Percentiles rank a stretch among this genome's conserved stretches.
Evolutionary conservation across 2,888 invertebrate species (phyloP).

Genomic region (Apamea sordens): DNA sequence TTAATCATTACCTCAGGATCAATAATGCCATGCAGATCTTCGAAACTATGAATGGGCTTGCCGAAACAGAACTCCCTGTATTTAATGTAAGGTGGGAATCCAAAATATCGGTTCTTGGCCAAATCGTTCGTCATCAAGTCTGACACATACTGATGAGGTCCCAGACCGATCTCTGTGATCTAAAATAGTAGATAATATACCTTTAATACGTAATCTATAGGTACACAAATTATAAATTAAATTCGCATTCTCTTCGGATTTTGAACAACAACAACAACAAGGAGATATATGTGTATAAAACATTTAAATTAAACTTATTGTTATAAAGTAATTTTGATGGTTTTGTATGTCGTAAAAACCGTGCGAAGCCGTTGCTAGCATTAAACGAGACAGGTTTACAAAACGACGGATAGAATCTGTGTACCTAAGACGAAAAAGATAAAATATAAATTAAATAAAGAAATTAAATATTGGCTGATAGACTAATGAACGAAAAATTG

Average conservation of each 20-base stretch:
- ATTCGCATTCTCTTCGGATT: no score
- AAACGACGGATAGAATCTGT: not conserved
- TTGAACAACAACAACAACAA: no score
- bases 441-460: not conserved
- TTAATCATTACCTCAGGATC: constrained; percentile 73
- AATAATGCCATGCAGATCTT: constrained; percentile 68
- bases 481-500: no score
- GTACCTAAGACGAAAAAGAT: not conserved
- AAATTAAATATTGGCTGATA: not conserved
- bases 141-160: constrained; percentile 71
- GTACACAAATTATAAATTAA: no score
- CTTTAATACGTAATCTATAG: not conserved
- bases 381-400: not conserved
- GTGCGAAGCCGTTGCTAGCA: no score
- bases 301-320: no score
- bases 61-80: constrained; percentile 95
- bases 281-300: no score
- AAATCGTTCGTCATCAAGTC: constrained; percentile 77
- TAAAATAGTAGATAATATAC: constrained; percentile 56
- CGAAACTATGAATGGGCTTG: constrained; percentile 90
- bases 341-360: no score
- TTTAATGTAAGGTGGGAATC: constrained; percentile 95
- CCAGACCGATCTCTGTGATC: constrained; percentile 75
- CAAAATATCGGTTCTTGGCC: constrained; percentile 92
- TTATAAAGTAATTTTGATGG: no score